phyloP scores from a whole-genome alignment of 2,113 vertebrate genomes.

The Anhinga anhinga region DNA sequence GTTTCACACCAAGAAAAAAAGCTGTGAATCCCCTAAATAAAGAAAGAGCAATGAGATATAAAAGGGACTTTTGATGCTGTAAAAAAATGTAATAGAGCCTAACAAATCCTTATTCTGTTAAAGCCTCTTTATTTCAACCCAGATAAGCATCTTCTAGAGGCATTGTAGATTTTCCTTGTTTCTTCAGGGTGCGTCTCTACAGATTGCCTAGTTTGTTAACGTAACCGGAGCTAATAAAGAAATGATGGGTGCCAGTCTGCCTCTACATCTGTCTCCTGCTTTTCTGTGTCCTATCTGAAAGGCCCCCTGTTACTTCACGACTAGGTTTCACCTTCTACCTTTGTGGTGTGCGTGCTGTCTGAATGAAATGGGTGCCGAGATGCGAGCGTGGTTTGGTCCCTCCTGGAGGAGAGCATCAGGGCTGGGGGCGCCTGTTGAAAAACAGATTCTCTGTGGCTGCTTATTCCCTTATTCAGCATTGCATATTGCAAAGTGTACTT shows the following conservation, averaged over 20 bases:
- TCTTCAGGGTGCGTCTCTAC: not conserved
- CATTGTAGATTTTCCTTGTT: not conserved
- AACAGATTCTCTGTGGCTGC: fast-evolving
- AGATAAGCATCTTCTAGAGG: not conserved
- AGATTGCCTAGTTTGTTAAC: not conserved
- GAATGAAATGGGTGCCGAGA: not conserved
- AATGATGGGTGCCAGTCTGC: not conserved
- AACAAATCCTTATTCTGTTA: not conserved
- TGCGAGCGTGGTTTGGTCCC: not conserved
- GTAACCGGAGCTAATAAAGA: not conserved
- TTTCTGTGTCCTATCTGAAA: not conserved
- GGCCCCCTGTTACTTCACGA: not conserved
- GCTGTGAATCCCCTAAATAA: not conserved
- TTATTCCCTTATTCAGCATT: not conserved
- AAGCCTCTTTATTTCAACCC: not conserved
- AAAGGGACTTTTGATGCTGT: not conserved
- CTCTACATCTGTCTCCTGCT: not conserved
- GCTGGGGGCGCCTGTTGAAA: not conserved
- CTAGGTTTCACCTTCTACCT: not conserved
- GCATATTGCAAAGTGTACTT: not conserved
- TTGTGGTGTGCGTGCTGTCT: not conserved
- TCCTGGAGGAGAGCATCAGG: not conserved
- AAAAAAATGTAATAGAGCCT: not conserved
- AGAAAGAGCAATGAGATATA: not conserved
- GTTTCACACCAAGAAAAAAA: not conserved